Percentiles rank a stretch among this genome's conserved stretches.
Conservation (phyloP, 2,888 invertebrate genomes). For the Caenorhabditis macrosperma region DNA sequence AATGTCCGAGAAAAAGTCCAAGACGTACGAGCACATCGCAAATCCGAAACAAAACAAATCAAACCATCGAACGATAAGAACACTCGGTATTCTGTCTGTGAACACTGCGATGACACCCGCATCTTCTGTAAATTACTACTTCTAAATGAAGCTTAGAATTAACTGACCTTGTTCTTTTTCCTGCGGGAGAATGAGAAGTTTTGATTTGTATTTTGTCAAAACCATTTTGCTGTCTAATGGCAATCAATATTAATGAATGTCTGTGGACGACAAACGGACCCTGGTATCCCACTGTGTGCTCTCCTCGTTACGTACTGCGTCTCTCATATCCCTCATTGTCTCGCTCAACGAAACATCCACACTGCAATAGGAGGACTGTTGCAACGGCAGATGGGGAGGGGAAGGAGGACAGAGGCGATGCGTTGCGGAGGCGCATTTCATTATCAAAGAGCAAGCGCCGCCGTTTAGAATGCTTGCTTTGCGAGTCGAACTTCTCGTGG, state of each 20-base stretch:
- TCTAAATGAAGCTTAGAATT: neutral
- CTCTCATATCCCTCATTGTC: neutral
- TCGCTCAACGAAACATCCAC: neutral
- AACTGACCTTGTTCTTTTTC: slow-evolving; percentile 16
- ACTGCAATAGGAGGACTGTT: neutral
- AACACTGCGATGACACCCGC: slow-evolving; percentile 44
- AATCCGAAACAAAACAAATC: slow-evolving; percentile 72
- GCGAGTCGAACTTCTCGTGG: slow-evolving; percentile 5
- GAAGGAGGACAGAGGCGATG: neutral
- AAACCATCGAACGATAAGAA: slow-evolving; percentile 62
- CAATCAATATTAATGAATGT: neutral
- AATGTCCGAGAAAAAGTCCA: slow-evolving; percentile 68
- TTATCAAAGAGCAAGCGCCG: neutral
- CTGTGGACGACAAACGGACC: neutral
- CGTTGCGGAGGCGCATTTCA: neutral
- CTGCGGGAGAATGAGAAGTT: slow-evolving; percentile 2
- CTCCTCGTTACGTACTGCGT: neutral
- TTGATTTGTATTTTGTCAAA: slow-evolving; percentile 31
- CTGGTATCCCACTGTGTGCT: neutral
- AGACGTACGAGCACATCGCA: slow-evolving; percentile 69
- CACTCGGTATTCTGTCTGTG: slow-evolving; percentile 69
- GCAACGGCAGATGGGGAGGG: neutral
- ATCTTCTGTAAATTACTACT: slow-evolving; percentile 48
- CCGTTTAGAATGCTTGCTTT: neutral
- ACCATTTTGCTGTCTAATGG: slow-evolving; percentile 1